A percentile compares a stretch with the other conserved stretches of the same genome.
phyloP scores from a whole-genome alignment of 2,113 vertebrate species.

The Petroica traversi region DNA sequence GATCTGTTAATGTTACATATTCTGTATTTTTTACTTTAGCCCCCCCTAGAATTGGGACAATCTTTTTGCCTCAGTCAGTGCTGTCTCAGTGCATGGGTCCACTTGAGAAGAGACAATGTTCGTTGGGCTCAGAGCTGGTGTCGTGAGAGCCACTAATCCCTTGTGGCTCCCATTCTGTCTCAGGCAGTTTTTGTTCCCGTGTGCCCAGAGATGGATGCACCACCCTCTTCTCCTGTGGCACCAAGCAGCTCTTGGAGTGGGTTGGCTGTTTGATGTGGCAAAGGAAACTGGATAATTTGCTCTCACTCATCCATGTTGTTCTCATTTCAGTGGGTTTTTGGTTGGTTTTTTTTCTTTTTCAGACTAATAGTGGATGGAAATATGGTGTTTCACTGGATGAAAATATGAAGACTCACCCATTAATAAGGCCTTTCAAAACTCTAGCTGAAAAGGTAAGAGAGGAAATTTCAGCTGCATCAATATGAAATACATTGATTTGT shows the following conservation, averaged over 20 bases:
- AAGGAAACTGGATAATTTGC: not conserved
- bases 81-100: rapidly evolving
- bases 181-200: not conserved
- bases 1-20: not conserved
- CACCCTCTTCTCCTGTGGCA: not conserved
- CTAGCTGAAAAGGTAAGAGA: constrained; percentile 90
- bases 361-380: constrained; percentile 94
- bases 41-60: not conserved
- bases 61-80: not conserved
- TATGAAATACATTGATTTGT: not conserved
- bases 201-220: not conserved
- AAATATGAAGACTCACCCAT: constrained; percentile 90
- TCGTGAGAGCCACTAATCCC: not conserved
- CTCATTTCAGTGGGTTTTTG: not conserved
- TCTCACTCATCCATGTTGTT: not conserved
- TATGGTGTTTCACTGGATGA: constrained; percentile 90
- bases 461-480: not conserved
- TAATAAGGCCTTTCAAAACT: constrained; percentile 92
- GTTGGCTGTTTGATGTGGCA: not conserved
- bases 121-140: not conserved
- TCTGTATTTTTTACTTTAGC: not conserved
- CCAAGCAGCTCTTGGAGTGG: not conserved
- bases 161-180: not conserved
- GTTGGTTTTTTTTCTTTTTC: not conserved
- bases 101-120: rapidly evolving